Evolutionary conservation across 1,140 invertebrate genomes (phyloP).

Genomic region (Cylas formicarius): DNA sequence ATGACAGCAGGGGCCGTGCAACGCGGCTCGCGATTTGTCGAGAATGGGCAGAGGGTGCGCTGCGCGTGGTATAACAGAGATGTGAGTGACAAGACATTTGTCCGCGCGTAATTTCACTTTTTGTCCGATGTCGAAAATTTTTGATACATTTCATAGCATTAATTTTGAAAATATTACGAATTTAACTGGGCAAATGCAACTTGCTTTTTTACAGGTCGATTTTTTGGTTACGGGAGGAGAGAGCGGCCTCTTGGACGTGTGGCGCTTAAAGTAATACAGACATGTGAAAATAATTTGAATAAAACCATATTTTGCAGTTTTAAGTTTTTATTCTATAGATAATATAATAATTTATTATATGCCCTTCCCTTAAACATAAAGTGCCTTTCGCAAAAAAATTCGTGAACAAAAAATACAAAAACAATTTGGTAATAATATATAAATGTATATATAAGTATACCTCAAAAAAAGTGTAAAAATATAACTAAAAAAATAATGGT

Average conservation of each 20-base stretch:
- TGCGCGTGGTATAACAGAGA: slow-evolving; percentile 55
- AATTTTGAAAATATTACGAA: slow-evolving; percentile 1
- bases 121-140: background rate
- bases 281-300: slow-evolving; percentile 6
- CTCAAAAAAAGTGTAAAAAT: background rate
- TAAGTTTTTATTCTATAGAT: background rate
- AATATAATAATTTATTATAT: slow-evolving; percentile 1
- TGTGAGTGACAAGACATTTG: slow-evolving; percentile 41
- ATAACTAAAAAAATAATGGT: slow-evolving; percentile 8
- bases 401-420: slow-evolving; percentile 39
- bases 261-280: slow-evolving; percentile 39
- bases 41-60: slow-evolving; percentile 61
- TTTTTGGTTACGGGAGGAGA: slow-evolving; percentile 60
- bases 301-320: background rate
- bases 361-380: slow-evolving; percentile 2
- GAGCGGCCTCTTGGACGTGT: slow-evolving; percentile 54
- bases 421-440: slow-evolving; percentile 35
- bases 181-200: slow-evolving; percentile 17
- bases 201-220: slow-evolving; percentile 45
- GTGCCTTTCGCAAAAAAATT: slow-evolving; percentile 18
- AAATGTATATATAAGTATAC: slow-evolving; percentile 8
- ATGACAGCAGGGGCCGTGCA: slow-evolving; percentile 46
- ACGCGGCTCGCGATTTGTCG: slow-evolving; percentile 47
- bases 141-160: background rate
- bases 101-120: background rate